Percentiles rank a stretch among this genome's conserved stretches.
phyloP scores from a whole-genome alignment of 2,888 invertebrate species.

The Neria commutata region DNA sequence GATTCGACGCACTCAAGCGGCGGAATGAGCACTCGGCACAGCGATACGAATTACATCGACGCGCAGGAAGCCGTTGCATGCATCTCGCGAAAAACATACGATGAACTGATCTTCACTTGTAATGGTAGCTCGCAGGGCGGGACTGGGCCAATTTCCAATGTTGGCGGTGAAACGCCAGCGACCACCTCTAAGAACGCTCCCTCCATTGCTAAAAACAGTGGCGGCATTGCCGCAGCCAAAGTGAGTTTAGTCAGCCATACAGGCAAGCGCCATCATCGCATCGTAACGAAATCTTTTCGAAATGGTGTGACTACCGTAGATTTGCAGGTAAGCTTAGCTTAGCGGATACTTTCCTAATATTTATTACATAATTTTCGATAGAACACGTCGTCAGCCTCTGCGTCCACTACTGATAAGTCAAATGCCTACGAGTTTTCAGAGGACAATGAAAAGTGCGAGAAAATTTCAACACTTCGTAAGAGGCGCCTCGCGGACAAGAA shows the following conservation, averaged over 20 bases:
- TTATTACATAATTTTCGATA: conserved; percentile 3
- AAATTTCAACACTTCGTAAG: conserved; percentile 84
- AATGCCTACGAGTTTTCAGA: conserved; percentile 83
- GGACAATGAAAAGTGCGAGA: conserved; percentile 83
- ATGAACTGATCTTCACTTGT: conserved; percentile 65
- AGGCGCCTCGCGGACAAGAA: conserved; percentile 88
- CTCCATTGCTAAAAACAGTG: background rate
- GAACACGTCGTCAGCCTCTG: conserved; percentile 41
- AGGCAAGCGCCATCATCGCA: conserved; percentile 54
- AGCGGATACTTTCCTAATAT: background rate
- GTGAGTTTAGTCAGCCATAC: conserved; percentile 46
- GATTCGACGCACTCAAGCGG: conserved; percentile 60
- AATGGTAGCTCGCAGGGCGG: conserved; percentile 30
- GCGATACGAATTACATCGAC: conserved; percentile 27
- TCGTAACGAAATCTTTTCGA: conserved; percentile 59
- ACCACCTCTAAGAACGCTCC: conserved; percentile 10
- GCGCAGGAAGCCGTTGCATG: conserved; percentile 24
- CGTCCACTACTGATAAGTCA: conserved; percentile 67
- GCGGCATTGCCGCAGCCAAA: conserved; percentile 25
- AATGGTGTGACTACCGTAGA: conserved; percentile 58
- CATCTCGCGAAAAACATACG: conserved; percentile 56
- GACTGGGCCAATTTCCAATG: background rate
- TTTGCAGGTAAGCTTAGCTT: conserved; percentile 40
- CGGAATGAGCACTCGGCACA: conserved; percentile 25
- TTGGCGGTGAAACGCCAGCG: conserved; percentile 27